A percentile compares a stretch with the other conserved stretches of the same genome.
These are phyloP conservation scores for Idaea biselata DNA, from an alignment of 2,888 invertebrate species.

Conservation along the genomic window DNA sequence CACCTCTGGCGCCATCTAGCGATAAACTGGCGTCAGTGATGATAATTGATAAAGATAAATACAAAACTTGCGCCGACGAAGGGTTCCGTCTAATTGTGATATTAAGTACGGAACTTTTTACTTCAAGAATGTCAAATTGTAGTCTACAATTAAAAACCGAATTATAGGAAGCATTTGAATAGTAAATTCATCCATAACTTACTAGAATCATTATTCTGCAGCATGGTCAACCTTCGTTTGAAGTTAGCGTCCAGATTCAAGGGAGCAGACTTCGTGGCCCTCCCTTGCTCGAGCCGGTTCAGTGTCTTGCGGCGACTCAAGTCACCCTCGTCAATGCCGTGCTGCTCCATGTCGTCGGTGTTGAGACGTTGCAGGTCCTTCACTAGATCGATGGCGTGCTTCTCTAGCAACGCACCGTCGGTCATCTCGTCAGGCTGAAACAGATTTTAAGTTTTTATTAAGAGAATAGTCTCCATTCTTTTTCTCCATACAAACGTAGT, in stretches of 20 bases:
- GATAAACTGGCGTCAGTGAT: too few relatives aligned
- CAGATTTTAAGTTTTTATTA: slow-evolving; percentile 2
- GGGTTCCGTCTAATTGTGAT: too few relatives aligned
- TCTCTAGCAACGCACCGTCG: slow-evolving; percentile 90
- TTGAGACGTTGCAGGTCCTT: slow-evolving; percentile 91
- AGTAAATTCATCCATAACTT: slow-evolving; percentile 19
- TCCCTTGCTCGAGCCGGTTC: slow-evolving; percentile 91
- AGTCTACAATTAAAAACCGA: too few relatives aligned
- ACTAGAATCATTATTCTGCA: slow-evolving; percentile 85
- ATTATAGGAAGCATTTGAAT: too few relatives aligned
- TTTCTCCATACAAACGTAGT: too few relatives aligned
- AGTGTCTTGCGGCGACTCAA: slow-evolving; percentile 91
- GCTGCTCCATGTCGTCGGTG: slow-evolving; percentile 90
- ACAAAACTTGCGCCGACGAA: too few relatives aligned
- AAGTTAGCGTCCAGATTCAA: slow-evolving; percentile 97
- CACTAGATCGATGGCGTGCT: slow-evolving; percentile 94
- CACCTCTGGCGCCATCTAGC: too few relatives aligned
- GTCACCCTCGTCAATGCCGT: slow-evolving; percentile 85
- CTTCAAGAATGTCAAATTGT: too few relatives aligned
- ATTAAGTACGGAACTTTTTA: too few relatives aligned
- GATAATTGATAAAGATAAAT: too few relatives aligned
- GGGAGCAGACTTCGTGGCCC: slow-evolving; percentile 89
- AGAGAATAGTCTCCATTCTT: too few relatives aligned
- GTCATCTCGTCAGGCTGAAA: slow-evolving; percentile 88
- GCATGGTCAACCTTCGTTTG: slow-evolving; percentile 91